A percentile compares a stretch with the other conserved stretches of the same genome.
Evolutionary conservation across 2,113 vertebrate genomes (phyloP).

Genomic region (Sinocyclocheilus grahami): DNA sequence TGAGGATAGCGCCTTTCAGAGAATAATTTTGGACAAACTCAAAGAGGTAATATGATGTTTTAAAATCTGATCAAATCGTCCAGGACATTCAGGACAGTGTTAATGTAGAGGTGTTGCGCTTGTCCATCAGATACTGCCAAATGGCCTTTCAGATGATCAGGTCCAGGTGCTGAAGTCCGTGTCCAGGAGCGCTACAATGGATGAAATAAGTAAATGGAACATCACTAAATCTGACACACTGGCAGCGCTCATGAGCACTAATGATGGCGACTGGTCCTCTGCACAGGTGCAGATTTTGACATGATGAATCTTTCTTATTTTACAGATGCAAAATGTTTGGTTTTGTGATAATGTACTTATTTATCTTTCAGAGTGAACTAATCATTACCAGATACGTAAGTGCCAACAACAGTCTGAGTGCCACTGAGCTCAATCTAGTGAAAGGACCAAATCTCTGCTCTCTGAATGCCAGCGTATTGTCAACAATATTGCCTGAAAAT

Average conservation of each 20-base stretch:
- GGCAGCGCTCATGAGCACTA: slow-evolving; percentile 51
- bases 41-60: slow-evolving; percentile 48
- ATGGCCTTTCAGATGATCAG: slow-evolving; percentile 50
- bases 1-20: slow-evolving; percentile 39
- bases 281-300: slow-evolving; percentile 38
- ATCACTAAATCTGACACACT: slow-evolving; percentile 57
- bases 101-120: background rate
- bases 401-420: slow-evolving; percentile 57
- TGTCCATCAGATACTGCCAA: slow-evolving; percentile 49
- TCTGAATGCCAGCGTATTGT: slow-evolving; percentile 53
- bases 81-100: background rate
- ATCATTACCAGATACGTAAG: slow-evolving; percentile 58
- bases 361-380: slow-evolving; percentile 63
- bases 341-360: background rate
- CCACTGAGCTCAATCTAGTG: slow-evolving; percentile 52
- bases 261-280: slow-evolving; percentile 55
- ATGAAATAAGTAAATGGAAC: slow-evolving; percentile 59
- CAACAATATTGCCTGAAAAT: slow-evolving; percentile 29
- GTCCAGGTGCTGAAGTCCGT: slow-evolving; percentile 51
- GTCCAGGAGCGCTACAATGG: slow-evolving; percentile 47
- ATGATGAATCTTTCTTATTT: background rate
- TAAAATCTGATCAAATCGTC: background rate
- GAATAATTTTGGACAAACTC: slow-evolving; percentile 51
- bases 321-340: background rate
- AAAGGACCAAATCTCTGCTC: slow-evolving; percentile 62